Evolutionary conservation across 2,888 invertebrate genomes (phyloP), one percentile per base, ranked within the genome.

Genomic region (Altica lythri): DNA sequence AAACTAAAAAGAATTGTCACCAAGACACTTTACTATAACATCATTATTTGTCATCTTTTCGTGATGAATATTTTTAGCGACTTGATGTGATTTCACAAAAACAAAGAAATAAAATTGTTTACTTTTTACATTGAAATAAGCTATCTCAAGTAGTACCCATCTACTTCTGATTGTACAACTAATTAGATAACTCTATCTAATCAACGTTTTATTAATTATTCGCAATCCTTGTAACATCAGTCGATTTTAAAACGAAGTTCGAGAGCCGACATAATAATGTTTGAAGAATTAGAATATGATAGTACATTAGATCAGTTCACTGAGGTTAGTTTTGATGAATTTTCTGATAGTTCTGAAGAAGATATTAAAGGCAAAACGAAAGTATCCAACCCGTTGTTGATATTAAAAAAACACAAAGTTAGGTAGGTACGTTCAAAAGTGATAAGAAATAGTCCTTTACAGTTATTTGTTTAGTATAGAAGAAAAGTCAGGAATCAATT

Each of bases 251-350:
- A n/a, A 12, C 2, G 6, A 34, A 34, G 4, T 3, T n/a, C n/a
- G n/a, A 30, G 30, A 27, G 27, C 8, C n/a, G 8, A 27, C 27
- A 5, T 35, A 5, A 34, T 25, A n/a, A 37, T 45, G 47, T 27
- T 16, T 9, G 42, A 35, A 29, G 65, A 64, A 61, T 55, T 65
- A 5, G 43, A 60, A 47, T 66, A 67, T 38, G 56, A 64, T 45
- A 54, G 50, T 32, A 32, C 30, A 6, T 49, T 46, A 27, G 63
- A 66, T 55, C 60, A 66, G 37, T 66, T 61, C 46, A 57, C 59
- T 2, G 58, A 66, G 37, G 65, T 66, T 12, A 42, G 57, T 38
- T 64, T 62, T 27, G 61, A 66, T 27, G 65, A 65, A 37, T 64
- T 66, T 48, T 59, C 64, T 1, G 60, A 62, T 9, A 59, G 54